Conservation (phyloP, 2,888 invertebrate species). For the Oasisia sp. region DNA sequence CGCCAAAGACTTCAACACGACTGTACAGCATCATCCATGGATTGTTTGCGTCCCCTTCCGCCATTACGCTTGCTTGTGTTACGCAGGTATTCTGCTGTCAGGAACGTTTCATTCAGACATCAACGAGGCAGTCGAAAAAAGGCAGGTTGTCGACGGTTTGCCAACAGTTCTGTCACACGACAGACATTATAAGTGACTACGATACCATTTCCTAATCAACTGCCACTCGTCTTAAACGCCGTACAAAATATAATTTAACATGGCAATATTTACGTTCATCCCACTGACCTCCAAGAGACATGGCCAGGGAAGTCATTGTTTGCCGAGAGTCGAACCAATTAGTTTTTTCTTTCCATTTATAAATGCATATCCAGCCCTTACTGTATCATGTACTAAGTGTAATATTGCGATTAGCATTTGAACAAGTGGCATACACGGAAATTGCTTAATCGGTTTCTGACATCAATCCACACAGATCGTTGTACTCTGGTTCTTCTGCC, state of each 20-base stretch:
- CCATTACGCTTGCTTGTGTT: not conserved
- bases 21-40: conserved; percentile 3
- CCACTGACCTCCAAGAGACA: no score
- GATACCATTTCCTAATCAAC: not conserved
- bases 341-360: no score
- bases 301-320: no score
- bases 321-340: no score
- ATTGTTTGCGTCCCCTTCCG: not conserved
- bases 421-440: no score
- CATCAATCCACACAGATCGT: no score
- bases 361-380: no score
- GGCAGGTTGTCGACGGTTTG: not conserved
- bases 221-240: not conserved
- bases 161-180: not conserved
- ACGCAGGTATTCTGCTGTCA: not conserved
- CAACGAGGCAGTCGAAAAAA: not conserved
- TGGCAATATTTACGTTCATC: not conserved
- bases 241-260: not conserved
- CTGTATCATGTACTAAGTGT: no score
- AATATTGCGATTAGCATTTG: no score
- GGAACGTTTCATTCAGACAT: not conserved
- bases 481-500: no score
- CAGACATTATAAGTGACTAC: not conserved
- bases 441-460: no score
- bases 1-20: not conserved